phyloP scores from a whole-genome alignment of 2,797 vertebrate species.

The Gymnopithys bicolor region DNA sequence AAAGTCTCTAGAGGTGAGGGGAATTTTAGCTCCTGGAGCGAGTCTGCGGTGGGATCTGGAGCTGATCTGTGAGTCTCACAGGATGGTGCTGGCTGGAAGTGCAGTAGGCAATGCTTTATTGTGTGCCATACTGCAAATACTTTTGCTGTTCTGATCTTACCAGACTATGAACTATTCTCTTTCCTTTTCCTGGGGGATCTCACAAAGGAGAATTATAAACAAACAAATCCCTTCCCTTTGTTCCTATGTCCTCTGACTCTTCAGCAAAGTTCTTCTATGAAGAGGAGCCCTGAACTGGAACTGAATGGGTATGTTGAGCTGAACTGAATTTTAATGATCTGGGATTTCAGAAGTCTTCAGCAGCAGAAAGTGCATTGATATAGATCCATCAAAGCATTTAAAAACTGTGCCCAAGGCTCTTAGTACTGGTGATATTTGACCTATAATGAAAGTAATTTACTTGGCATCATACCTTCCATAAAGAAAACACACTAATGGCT shows the following conservation, averaged over 20 bases:
- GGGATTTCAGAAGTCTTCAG: neutral
- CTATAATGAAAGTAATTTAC: slow-evolving; percentile 21
- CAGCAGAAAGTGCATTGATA: neutral
- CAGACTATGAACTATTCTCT: slow-evolving; percentile 47
- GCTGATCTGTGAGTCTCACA: neutral
- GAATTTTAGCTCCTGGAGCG: neutral
- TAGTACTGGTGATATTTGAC: neutral
- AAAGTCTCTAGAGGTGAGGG: neutral
- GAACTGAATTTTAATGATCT: neutral
- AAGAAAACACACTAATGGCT: slow-evolving; percentile 56
- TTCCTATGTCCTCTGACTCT: neutral
- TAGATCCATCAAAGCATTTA: neutral
- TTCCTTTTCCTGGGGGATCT: slow-evolving; percentile 4
- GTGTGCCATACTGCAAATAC: slow-evolving; percentile 15
- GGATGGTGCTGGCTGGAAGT: neutral
- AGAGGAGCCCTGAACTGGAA: neutral
- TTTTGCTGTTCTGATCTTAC: slow-evolving; percentile 42
- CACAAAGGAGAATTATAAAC: slow-evolving; percentile 26
- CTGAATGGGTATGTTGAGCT: neutral
- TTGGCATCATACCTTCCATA: neutral
- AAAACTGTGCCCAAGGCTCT: neutral
- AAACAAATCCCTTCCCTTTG: slow-evolving; percentile 10
- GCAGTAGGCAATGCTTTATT: neutral
- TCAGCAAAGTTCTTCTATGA: slow-evolving; percentile 3
- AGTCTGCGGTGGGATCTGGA: neutral